Percentiles rank a stretch among this genome's conserved stretches.
phyloP scores from a whole-genome alignment of 2,113 vertebrate species.

The Albula glossodonta region DNA sequence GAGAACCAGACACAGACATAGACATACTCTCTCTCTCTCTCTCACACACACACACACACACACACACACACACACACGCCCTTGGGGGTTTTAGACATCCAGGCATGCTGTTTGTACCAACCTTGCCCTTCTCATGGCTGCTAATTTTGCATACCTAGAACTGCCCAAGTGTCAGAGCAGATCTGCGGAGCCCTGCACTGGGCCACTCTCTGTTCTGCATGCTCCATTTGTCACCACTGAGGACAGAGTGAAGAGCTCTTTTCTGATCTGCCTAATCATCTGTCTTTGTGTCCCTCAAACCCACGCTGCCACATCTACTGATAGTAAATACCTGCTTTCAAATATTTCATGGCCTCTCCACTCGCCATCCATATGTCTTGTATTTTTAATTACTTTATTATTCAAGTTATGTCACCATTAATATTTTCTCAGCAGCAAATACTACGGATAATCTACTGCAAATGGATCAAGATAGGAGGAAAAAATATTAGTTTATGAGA shows the following conservation, averaged over 20 bases:
- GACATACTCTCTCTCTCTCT: neutral
- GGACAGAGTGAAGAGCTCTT: neutral
- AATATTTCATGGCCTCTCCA: neutral
- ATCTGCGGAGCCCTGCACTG: neutral
- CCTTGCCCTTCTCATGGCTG: neutral
- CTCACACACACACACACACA: neutral
- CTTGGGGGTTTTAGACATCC: slow-evolving; percentile 24
- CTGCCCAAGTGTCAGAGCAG: neutral
- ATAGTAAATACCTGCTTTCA: neutral
- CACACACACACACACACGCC: slow-evolving; percentile 17
- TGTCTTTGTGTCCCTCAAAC: neutral
- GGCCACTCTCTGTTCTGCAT: neutral
- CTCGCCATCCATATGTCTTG: neutral
- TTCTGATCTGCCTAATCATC: neutral
- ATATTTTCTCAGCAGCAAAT: no score
- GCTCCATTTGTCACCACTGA: neutral
- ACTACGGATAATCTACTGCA: no score
- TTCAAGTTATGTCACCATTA: neutral
- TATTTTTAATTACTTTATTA: neutral
- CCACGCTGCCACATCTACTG: no score
- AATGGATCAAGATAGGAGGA: neutral
- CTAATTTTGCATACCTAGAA: neutral
- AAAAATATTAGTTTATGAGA: neutral
- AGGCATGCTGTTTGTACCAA: neutral
- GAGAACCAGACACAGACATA: neutral